Base-by-base conservation (phyloP, 2,797 vertebrate genomes). In the Microctenopoma steveboyesi region DNA sequence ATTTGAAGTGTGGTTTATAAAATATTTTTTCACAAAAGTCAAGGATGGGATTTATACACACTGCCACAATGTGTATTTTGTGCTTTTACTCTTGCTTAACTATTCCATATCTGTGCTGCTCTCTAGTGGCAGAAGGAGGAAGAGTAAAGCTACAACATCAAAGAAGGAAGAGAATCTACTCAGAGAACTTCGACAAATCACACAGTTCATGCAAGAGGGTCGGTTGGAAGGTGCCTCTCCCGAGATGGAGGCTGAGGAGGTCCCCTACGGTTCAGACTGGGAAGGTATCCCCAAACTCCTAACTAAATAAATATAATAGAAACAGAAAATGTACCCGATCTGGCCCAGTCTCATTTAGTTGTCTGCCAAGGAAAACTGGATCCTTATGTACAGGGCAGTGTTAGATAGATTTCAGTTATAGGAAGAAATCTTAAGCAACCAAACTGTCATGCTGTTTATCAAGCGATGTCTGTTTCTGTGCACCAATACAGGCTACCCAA, bases 221-320 rank as follows among this genome's bases (percentile, higher is more conserved):
- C 95, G 94, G 16, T 28, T 94, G 78, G 97, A 98, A 70, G 94
- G 89, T 25, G 87, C 94, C 27, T 93, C 96, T 61, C 97, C 97
- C 1, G 98, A 99, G 89, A 96, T 96, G 87, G 97, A 98, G 91
- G 97, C 98, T 0, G 97, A 99, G 87, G 94, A 98, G 86, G 94
- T 95, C 46, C 94, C 96, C 8, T 98, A 98, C 46, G 90, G 94
- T 78, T 92, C 93, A 8, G 96, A 97, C 43, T 98, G 97, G 97
- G 96, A 98, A 92, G 97, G 98, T 99, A 92, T 58, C 30, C 12
- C 35, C 5, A 16, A 53, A 22, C 12, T 13, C 10, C 64, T 51
- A 11, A 7, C 13, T 22, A 22, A 22, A 1, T 22, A 22, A 22
- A 22, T 22, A 22, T 22, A 22, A 22, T 22, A 45, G 53, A 1